Base-by-base conservation (phyloP, 2,797 vertebrate species). In the Harpagifer antarcticus region DNA sequence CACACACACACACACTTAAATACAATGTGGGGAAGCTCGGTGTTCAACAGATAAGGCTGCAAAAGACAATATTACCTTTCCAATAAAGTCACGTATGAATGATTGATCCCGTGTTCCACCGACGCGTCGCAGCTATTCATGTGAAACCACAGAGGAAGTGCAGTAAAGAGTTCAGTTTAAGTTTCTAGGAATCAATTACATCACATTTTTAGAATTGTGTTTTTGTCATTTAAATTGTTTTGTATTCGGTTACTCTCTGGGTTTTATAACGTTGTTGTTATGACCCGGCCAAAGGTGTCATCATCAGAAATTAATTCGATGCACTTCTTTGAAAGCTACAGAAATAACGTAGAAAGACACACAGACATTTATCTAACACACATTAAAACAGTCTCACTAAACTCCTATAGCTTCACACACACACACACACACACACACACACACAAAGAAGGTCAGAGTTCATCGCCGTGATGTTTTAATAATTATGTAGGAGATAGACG, bases 371-470 rank as follows among this genome's bases (percentile, higher is more conserved):
- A n/a, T n/a, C n/a, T n/a, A n/a, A n/a, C n/a, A n/a, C n/a, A n/a
- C n/a, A n/a, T n/a, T n/a, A n/a, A n/a, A n/a, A n/a, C 57, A 65
- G n/a, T n/a, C n/a, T n/a, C n/a, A n/a, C n/a, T n/a, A n/a, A n/a
- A n/a, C n/a, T n/a, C n/a, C n/a, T n/a, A n/a, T n/a, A n/a, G n/a
- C n/a, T n/a, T n/a, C n/a, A n/a, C 53, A 65, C 53, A 65, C 27
- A 53, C 54, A 31, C 37, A 63, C 20, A 57, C 52, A 57, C 16
- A 3, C 8, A 14, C 43, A 50, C 33, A 27, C 12, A n/a, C 9
- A 55, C 20, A 57, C 17, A 27, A 37, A 77, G 11, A 53, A 66
- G n/a, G 70, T 69, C 74, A 69, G 20, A 5, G 79, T 52, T 82
- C 65, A 53, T 5, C 4, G 7, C 5, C 11, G 14, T 19, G 50